A percentile compares a stretch with the other conserved stretches of the same genome.
Conservation (phyloP, 2,113 vertebrate species). For the Megaptera novaeangliae region DNA sequence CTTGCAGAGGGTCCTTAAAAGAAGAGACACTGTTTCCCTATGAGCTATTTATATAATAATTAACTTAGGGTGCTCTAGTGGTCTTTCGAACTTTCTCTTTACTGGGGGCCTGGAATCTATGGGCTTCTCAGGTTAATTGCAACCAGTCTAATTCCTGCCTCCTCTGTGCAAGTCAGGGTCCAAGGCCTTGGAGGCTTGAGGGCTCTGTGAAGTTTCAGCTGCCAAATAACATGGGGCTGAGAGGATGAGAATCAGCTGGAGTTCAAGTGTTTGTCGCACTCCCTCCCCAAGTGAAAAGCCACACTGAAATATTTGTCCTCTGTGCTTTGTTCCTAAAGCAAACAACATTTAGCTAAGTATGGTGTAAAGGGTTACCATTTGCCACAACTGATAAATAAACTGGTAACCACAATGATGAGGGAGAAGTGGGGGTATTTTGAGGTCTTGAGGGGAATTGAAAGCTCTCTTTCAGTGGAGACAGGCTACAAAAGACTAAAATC, state of each 20-base stretch:
- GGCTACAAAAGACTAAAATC: constrained; percentile 71
- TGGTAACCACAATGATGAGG: constrained; percentile 75
- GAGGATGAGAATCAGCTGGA: constrained; percentile 44
- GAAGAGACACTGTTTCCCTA: background rate
- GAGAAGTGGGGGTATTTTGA: constrained; percentile 72
- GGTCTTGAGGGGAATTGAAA: constrained; percentile 77
- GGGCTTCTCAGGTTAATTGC: constrained; percentile 22
- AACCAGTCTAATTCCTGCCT: background rate
- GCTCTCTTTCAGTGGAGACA: constrained; percentile 73
- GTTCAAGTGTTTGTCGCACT: background rate
- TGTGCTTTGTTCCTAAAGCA: constrained; percentile 79
- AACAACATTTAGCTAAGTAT: constrained; percentile 82
- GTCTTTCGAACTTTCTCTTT: constrained; percentile 18
- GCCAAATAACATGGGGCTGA: background rate
- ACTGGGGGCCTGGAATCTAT: background rate
- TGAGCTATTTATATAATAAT: constrained; percentile 23
- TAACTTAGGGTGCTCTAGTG: constrained; percentile 11
- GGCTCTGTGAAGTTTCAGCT: constrained; percentile 37
- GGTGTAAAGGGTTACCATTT: constrained; percentile 74
- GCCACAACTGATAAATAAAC: constrained; percentile 82
- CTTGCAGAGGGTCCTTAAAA: constrained; percentile 1
- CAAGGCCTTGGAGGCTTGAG: background rate
- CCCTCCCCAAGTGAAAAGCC: constrained; percentile 68
- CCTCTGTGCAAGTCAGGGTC: background rate
- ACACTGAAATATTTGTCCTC: constrained; percentile 73